Base-by-base conservation (phyloP, 2,113 vertebrate species). In the Drymodes brunneopygia region DNA sequence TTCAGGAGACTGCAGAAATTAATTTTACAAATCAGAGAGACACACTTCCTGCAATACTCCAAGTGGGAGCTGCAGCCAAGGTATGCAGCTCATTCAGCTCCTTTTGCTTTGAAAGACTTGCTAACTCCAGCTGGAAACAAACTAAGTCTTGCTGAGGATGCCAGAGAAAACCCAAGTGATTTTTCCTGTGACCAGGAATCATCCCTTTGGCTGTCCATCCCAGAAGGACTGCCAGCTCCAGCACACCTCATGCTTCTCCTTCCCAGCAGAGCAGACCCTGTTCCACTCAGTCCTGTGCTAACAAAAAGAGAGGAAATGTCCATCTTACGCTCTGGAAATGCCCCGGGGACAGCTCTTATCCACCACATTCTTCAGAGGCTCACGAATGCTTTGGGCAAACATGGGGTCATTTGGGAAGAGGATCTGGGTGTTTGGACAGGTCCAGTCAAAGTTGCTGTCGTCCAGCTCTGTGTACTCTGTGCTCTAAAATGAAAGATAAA, bases 391-490 rank as follows among this genome's bases (percentile, higher is more conserved):
- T 25, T 98, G 98, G 56, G 99, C 99, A 95, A 98, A 99, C 97
- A 99, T 96, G 1, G 99, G 99, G 80, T 99, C 98, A 62, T 98
- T 99, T 50, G 99, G 99, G 95, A 99, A 99, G 29, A 99, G 98
- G 81, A 99, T 99, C 95, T 99, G 99, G 28, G 99, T 99, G 98
- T 99, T 99, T 0, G 99, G 99, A 96, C 99, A 99, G 44, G 99
- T 99, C 99, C 99, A 99, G 42, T 99, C 99, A 71, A 99, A 99
- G 94, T 99, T 99, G 45, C 98, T 99, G 97, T 99, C 99, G 3
- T 99, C 99, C 90, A 99, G 96, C 95, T 99, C 99, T n/a, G 95
- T 98, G 94, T 98, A 98, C 73, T 98, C 98, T 38, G 97, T 96
- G 45, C 97, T 98, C 98, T 98, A 51, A 33, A 95, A 97, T 15